phyloP scores from a whole-genome alignment of 2,888 invertebrate species.

The Lepidochitona cinerea region DNA sequence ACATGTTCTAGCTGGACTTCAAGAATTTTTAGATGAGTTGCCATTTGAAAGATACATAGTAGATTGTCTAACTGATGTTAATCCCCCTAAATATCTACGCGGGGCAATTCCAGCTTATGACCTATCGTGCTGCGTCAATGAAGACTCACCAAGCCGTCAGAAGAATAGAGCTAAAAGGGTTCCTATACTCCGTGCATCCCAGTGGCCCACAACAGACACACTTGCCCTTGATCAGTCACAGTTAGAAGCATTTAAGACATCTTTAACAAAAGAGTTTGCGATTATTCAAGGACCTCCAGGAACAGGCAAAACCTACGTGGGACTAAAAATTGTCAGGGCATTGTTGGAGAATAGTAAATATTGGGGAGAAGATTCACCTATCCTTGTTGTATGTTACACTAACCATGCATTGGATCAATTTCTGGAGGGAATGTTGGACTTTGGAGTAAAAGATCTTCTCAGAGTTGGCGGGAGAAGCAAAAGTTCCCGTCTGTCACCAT shows the following conservation, averaged over 20 bases:
- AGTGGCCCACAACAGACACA: constrained; percentile 55
- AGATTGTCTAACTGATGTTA: constrained; percentile 34
- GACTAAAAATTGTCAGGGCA: constrained; percentile 79
- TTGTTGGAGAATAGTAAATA: constrained; percentile 76
- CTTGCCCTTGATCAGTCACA: constrained; percentile 61
- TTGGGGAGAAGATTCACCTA: constrained; percentile 68
- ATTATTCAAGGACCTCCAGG: constrained; percentile 81
- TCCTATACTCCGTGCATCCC: constrained; percentile 8
- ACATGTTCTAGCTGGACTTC: constrained; percentile 81
- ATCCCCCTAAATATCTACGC: constrained; percentile 42
- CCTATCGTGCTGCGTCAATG: not conserved
- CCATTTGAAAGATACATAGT: constrained; percentile 47
- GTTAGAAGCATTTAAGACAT: constrained; percentile 54
- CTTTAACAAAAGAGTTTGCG: constrained; percentile 63
- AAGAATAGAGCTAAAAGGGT: not conserved
- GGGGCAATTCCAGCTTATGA: not conserved
- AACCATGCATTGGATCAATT: constrained; percentile 71
- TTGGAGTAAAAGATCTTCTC: constrained; percentile 50
- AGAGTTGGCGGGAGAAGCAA: constrained; percentile 60
- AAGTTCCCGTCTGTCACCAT: constrained; percentile 48
- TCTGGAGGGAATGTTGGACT: constrained; percentile 63
- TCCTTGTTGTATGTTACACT: constrained; percentile 69
- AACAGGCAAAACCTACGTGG: constrained; percentile 88
- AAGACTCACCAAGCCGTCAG: not conserved
- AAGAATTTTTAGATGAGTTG: constrained; percentile 71